Percentiles rank a stretch among this genome's conserved stretches.
Evolutionary conservation across 1,140 invertebrate genomes (phyloP).

Genomic region (Tetranychus cinnabarinus): DNA sequence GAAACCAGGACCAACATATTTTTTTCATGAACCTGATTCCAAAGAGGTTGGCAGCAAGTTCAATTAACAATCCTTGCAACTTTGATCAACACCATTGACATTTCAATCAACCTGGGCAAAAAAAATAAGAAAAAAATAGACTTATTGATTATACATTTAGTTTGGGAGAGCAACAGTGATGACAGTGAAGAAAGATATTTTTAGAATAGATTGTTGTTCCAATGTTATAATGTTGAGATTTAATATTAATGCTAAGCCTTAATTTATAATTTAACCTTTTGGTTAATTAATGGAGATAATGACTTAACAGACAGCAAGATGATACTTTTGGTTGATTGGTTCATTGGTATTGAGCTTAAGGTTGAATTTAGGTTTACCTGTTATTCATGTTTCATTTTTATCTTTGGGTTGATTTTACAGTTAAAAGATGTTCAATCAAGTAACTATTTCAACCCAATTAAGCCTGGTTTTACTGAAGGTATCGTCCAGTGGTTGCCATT

Average conservation of each 20-base stretch:
- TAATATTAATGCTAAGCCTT: too few relatives aligned
- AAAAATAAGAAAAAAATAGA: too few relatives aligned
- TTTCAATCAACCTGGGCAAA: too few relatives aligned
- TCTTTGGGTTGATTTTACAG: too few relatives aligned
- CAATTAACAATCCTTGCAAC: not conserved
- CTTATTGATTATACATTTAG: not conserved
- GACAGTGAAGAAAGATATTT: not conserved
- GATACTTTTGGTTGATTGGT: not conserved
- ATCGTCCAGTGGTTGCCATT: too few relatives aligned
- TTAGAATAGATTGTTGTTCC: too few relatives aligned
- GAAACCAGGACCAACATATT: constrained; percentile 59
- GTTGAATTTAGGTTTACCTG: too few relatives aligned
- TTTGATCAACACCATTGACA: not conserved
- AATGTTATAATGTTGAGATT: too few relatives aligned
- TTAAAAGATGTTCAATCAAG: too few relatives aligned
- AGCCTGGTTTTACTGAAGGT: too few relatives aligned
- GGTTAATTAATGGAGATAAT: not conserved
- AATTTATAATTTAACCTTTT: not conserved
- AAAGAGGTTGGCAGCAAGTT: not conserved
- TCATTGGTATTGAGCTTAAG: not conserved
- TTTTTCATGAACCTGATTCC: not conserved
- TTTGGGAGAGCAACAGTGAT: not conserved
- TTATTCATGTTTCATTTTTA: too few relatives aligned
- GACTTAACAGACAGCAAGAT: not conserved
- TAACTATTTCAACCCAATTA: too few relatives aligned